Evolutionary conservation across 2,797 vertebrate genomes (phyloP), one percentile per base, ranked within the genome.

Genomic region (Enteromius viviparus): DNA sequence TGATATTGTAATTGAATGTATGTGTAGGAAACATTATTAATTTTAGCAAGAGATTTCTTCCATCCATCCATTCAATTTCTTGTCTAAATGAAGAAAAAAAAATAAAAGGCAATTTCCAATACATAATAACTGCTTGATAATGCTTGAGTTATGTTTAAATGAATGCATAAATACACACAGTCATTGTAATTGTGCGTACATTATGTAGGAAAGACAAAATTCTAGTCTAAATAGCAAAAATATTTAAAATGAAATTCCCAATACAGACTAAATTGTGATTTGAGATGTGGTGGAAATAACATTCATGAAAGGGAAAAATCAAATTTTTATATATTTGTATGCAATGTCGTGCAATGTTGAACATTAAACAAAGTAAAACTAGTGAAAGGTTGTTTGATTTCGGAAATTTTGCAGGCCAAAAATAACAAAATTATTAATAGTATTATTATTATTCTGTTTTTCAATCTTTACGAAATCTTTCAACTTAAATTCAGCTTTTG

Each of bases 331-430:
- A 32, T 32, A 32, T 32, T 32, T 32, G 29, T 32, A 32, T 34
- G 32, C 32, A 34, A 34, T 34, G 32, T 34, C 34, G 11, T 45
- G 49, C 4, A 71, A 9, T 71, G 15, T 49, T 49, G 15, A 10
- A 71, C 45, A 49, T 19, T 9, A 15, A 2, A 17, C 26, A 21
- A 32, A 32, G 2, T 19, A 71, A 19, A 32, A 72, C 42, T 19
- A 71, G 42, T 26, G 23, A 47, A 47, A 71, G 69, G 47, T n/a
- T 23, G 37, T 69, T 71, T 51, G 19, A 72, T 32, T 72, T 51
- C 26, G 49, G 9, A 51, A 51, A 51, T 72, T 74, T 26, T 19
- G 14, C 47, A 14, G 47, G 9, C 5, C 47, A 74, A 29, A 21
- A 72, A 9, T 55, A 55, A 1, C 10, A 9, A 14, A 14, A 21